Conservation (phyloP, 2,113 vertebrate genomes). For the Phoxinus phoxinus region DNA sequence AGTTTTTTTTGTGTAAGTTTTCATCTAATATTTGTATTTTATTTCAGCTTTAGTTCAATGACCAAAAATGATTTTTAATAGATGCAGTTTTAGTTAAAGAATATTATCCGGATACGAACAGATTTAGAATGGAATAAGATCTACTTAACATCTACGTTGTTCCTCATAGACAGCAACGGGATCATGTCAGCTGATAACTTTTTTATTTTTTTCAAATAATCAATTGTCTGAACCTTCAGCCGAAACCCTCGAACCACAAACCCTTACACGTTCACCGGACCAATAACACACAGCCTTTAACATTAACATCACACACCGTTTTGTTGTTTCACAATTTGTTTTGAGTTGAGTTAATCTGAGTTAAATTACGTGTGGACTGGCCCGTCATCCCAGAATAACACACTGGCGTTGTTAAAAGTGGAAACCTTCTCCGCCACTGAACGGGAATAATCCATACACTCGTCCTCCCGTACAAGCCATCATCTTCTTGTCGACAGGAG, state of each 20-base stretch:
- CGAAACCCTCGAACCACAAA: not conserved
- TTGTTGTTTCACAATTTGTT: not conserved
- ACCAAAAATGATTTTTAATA: too few relatives aligned
- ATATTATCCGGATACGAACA: too few relatives aligned
- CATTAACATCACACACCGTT: not conserved
- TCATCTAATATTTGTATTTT: not conserved
- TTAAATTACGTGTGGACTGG: conserved; percentile 3
- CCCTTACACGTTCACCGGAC: not conserved
- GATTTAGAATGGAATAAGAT: too few relatives aligned
- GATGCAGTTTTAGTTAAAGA: too few relatives aligned
- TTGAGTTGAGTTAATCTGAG: conserved; percentile 4
- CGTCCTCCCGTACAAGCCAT: not conserved
- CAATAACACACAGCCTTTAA: not conserved
- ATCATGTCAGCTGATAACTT: too few relatives aligned
- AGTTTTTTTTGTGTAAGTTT: too few relatives aligned
- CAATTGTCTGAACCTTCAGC: not conserved
- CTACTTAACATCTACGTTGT: too few relatives aligned
- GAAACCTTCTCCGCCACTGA: not conserved
- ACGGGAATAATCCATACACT: conserved; percentile 4
- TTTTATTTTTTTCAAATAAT: too few relatives aligned
- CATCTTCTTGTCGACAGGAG: conserved; percentile 12
- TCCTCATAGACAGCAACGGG: too few relatives aligned
- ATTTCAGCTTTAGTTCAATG: not conserved
- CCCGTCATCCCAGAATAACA: not conserved
- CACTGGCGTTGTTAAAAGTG: not conserved